Base-by-base conservation (phyloP, 2,797 vertebrate genomes). In the Fistularia commersonii region DNA sequence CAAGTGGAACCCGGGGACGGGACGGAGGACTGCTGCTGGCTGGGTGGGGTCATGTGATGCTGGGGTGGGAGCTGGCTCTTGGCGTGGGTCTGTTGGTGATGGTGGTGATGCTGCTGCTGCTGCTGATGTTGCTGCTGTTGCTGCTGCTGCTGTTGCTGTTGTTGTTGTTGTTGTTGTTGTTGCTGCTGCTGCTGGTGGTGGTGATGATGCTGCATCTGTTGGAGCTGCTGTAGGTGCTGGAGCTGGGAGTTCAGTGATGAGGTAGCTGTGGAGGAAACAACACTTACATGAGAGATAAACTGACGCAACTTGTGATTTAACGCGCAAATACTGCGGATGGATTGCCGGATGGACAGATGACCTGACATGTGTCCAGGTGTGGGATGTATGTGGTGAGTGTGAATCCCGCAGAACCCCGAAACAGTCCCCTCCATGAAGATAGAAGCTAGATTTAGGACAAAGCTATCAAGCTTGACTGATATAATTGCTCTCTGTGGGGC, bases 181-280 rank as follows among this genome's bases (percentile, higher is more conserved):
- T 89, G 92, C 47, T 87, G 79, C 40, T 86, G 87, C 8, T 81
- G 79, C 7, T 82, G 87, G 7, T 90, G 92, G 6, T 88, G 75
- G 11, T 73, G 87, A 0, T 90, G 89, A 6, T 91, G 90, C 5
- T 91, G 92, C 6, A 91, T 90, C 0, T 93, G 93, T 53, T 94
- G 94, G 41, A 93, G 95, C 3, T 95, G 96, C 73, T 99, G 97
- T 79, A 98, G 94, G 77, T 98, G 97, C 87, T 98, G 97, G 80
- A 99, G 94, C 76, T 98, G 96, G 73, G 96, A 95, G 90, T 92
- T 99, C 87, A 99, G 92, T 76, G 97, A 95, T 92, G 97, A 99
- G 96, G 97, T 98, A 98, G 97, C 97, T 99, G 84, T 74, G 54
- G 81, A 79, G 54, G 70, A 79, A 81, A 82, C 39, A 46, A 56